Evolutionary conservation across 2,113 vertebrate species (phyloP).

Genomic region (Leiothrix lutea): DNA sequence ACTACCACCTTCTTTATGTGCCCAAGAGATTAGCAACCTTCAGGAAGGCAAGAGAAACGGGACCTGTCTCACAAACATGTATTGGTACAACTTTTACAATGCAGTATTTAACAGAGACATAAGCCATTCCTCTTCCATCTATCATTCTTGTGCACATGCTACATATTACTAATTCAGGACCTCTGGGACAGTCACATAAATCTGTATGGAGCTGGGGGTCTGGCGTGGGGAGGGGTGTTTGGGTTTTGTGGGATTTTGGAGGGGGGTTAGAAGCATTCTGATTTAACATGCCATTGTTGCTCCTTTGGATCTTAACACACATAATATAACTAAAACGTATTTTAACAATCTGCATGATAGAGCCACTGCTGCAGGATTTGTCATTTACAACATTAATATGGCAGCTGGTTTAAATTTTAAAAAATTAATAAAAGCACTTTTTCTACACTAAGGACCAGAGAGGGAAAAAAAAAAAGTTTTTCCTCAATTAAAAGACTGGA

Average conservation of each 20-base stretch:
- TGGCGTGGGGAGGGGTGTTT: background rate
- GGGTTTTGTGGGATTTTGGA: background rate
- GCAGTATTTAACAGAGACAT: conserved; percentile 39
- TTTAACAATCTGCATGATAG: background rate
- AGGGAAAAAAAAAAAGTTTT: background rate
- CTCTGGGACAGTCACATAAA: conserved; percentile 51
- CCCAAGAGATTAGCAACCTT: background rate
- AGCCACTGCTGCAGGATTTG: background rate
- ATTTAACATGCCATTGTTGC: background rate
- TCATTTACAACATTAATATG: conserved; percentile 9
- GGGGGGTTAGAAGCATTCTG: background rate
- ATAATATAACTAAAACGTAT: background rate
- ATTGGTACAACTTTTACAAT: conserved; percentile 15
- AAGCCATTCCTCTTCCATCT: conserved; percentile 39
- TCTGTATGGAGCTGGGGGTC: background rate
- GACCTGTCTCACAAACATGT: background rate
- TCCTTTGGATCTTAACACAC: background rate
- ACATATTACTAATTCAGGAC: conserved; percentile 40
- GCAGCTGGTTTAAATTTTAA: conserved; percentile 43
- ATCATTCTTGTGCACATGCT: conserved; percentile 34
- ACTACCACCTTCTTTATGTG: background rate
- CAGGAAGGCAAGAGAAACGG: conserved; percentile 15
- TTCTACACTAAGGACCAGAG: background rate
- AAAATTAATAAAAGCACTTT: background rate
- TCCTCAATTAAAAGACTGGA: background rate